phyloP scores from a whole-genome alignment of 2,113 vertebrate genomes.

The Ailuropoda melanoleuca region DNA sequence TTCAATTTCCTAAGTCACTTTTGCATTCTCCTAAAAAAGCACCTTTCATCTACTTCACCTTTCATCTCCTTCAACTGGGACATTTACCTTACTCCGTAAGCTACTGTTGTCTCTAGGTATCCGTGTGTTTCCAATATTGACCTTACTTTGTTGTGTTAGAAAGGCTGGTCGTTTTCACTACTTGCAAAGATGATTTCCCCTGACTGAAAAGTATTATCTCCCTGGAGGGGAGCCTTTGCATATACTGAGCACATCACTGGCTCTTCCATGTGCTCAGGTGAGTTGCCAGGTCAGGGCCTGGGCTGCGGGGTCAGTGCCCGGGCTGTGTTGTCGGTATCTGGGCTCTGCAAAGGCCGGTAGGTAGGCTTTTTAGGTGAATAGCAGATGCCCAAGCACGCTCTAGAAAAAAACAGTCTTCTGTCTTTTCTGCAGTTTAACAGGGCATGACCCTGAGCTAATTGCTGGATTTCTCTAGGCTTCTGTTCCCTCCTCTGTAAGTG shows the following conservation, averaged over 20 bases:
- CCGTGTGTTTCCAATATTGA: background rate
- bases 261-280: fast-evolving
- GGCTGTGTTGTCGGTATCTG: too few relatives aligned
- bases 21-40: constrained; percentile 26
- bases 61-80: background rate
- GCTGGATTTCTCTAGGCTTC: background rate
- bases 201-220: background rate
- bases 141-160: background rate
- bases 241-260: background rate
- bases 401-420: background rate
- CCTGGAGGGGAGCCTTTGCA: background rate
- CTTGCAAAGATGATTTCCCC: background rate
- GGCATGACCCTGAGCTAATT: background rate
- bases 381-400: background rate
- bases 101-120: background rate
- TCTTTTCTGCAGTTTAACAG: background rate
- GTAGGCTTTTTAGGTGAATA: background rate
- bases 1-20: constrained; percentile 28
- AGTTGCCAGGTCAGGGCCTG: background rate
- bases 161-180: background rate
- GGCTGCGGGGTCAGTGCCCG: background rate
- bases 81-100: background rate
- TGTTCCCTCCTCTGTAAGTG: background rate
- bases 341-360: background rate
- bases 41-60: constrained; percentile 12